These are phyloP conservation scores for Gonocerus acuteangulatus DNA, from an alignment of 2,888 invertebrate genomes.

Conservation along the genomic window DNA sequence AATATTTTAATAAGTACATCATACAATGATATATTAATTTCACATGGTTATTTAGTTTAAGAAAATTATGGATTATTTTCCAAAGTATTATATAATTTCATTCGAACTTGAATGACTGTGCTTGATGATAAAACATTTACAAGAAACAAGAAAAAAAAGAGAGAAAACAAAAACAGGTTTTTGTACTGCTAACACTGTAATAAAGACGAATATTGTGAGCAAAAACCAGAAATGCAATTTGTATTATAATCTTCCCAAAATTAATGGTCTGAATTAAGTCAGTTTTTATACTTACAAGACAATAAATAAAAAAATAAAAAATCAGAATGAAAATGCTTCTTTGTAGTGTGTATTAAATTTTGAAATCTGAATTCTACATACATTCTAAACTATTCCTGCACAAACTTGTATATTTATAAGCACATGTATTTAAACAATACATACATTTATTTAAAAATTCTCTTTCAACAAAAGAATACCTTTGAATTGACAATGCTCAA, in stretches of 20 bases:
- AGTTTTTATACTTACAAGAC: slow-evolving; percentile 32
- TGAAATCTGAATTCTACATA: background rate
- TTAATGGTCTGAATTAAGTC: slow-evolving; percentile 19
- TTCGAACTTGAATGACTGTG: slow-evolving; percentile 9
- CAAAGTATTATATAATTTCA: slow-evolving; percentile 1
- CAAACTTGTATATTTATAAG: slow-evolving; percentile 29
- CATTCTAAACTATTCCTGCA: slow-evolving; percentile 24
- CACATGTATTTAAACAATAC: slow-evolving; percentile 33
- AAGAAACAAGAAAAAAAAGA: slow-evolving; percentile 2
- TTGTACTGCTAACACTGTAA: slow-evolving; percentile 29
- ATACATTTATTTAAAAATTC: slow-evolving; percentile 28
- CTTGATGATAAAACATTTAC: background rate
- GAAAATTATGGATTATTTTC: slow-evolving; percentile 9
- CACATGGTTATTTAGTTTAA: slow-evolving; percentile 15
- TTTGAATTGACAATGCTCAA: background rate
- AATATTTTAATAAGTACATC: slow-evolving; percentile 12
- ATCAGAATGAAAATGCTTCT: background rate
- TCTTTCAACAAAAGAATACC: background rate
- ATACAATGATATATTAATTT: slow-evolving; percentile 15
- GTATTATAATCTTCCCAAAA: slow-evolving; percentile 30
- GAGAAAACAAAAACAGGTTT: slow-evolving; percentile 22
- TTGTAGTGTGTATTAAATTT: slow-evolving; percentile 15
- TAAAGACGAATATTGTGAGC: slow-evolving; percentile 25
- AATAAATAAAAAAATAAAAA: slow-evolving; percentile 30
- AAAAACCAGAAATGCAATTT: slow-evolving; percentile 25